Base-by-base conservation (phyloP, 1,140 invertebrate species). In the Drosophila kurseongensis region DNA sequence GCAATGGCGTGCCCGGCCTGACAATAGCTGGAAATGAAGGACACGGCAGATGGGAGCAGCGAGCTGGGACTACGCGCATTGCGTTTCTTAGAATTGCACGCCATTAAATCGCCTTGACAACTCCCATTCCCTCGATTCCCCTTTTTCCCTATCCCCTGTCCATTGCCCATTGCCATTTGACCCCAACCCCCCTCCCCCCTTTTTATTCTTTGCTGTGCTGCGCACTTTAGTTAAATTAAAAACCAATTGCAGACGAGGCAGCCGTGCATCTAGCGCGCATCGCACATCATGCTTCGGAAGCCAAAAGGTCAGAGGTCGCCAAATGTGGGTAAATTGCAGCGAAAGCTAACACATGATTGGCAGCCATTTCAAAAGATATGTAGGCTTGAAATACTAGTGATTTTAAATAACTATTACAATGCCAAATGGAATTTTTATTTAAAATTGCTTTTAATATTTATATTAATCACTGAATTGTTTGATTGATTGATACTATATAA, bases 171-270 rank as follows among this genome's bases (percentile, higher is more conserved):
- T 32, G 29, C 44, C 40, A 41, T 6, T 41, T 13, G 38, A 5
- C 38, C 38, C 41, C 1, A 10, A 23, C 5, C 16, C 14, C 23
- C 38, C 32, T 45, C 10, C 16, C 51, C 18, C 38, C 36, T 27
- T 27, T 66, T 58, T 38, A 40, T 47, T 62, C 35, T 18, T 55
- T 48, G 51, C 65, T 58, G 40, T 69, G 74, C 57, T 84, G 74
- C 73, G 80, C 84, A 90, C 78, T 88, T 88, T 78, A 90, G 83
- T 83, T 83, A 89, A 88, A 88, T 88, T 83, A 83, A 88, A 88
- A 88, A 73, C 45, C 84, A 88, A 89, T 88, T 88, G 83, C 79
- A 77, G 59, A 59, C 59, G 51, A 71, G 61, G 40, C 79, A 86
- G 71, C 73, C 69, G 66, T 69, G 68, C 68, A 71, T 57, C 68